Evolutionary conservation across 2,888 invertebrate species (phyloP).

Genomic region (Brachyopa scutellaris): DNA sequence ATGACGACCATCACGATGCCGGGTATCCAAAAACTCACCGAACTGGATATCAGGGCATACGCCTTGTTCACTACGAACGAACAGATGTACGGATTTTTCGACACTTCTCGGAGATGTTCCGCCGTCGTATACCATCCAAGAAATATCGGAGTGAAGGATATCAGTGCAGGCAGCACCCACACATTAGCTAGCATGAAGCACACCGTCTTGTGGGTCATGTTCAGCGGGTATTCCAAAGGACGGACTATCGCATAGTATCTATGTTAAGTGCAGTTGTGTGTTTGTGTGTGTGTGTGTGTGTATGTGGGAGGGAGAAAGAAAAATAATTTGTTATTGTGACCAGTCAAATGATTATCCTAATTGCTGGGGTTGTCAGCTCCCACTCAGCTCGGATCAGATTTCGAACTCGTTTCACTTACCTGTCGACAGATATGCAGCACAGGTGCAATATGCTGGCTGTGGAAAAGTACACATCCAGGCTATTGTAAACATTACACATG

Average conservation of each 20-base stretch:
- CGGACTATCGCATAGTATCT: slow-evolving; percentile 96
- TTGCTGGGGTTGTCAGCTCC: too few relatives aligned
- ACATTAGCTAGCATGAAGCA: slow-evolving; percentile 93
- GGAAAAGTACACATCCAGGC: slow-evolving; percentile 96
- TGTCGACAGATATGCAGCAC: slow-evolving; percentile 94
- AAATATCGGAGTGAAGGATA: slow-evolving; percentile 97
- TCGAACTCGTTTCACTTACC: slow-evolving; percentile 79
- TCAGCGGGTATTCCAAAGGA: slow-evolving; percentile 95
- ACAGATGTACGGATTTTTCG: slow-evolving; percentile 88
- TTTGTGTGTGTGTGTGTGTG: too few relatives aligned
- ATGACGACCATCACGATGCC: slow-evolving; percentile 95
- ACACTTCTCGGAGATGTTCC: slow-evolving; percentile 85
- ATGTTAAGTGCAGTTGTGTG: slow-evolving; percentile 15
- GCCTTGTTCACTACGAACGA: slow-evolving; percentile 93
- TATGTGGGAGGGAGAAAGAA: slow-evolving; percentile 14
- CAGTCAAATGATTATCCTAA: too few relatives aligned
- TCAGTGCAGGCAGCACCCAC: slow-evolving; percentile 95
- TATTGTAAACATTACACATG: slow-evolving; percentile 98
- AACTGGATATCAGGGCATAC: slow-evolving; percentile 93
- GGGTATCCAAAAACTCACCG: slow-evolving; percentile 96
- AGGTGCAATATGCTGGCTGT: slow-evolving; percentile 96
- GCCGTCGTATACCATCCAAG: slow-evolving; percentile 96
- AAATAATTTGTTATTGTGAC: slow-evolving; percentile 49
- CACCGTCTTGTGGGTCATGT: slow-evolving; percentile 92
- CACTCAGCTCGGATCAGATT: too few relatives aligned